phyloP scores from a whole-genome alignment of 2,113 vertebrate genomes.

The Elaphurus davidianus region DNA sequence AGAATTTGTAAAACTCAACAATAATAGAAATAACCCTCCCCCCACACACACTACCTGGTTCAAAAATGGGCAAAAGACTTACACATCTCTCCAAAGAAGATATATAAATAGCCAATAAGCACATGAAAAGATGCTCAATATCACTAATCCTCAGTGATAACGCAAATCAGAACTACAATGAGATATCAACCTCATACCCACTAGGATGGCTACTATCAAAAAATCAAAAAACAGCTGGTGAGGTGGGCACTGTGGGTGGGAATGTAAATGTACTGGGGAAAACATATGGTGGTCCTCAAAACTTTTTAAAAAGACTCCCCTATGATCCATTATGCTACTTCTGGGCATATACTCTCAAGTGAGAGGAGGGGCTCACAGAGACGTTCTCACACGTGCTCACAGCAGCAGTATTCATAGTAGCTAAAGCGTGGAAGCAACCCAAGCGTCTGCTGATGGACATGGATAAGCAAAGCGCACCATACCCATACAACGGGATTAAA shows the following conservation, averaged over 20 bases:
- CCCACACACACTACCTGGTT: not conserved
- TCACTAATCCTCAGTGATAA: not conserved
- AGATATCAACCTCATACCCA: not conserved
- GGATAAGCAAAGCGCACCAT: accelerated
- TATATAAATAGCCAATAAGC: not conserved
- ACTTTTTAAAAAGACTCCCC: not conserved
- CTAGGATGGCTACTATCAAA: not conserved
- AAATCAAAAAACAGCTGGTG: too few relatives aligned
- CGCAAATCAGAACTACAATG: not conserved
- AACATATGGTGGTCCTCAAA: not conserved
- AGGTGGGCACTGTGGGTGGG: not conserved
- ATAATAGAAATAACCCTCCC: not conserved
- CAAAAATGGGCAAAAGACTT: not conserved
- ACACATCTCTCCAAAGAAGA: not conserved
- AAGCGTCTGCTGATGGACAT: accelerated
- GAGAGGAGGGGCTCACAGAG: not conserved
- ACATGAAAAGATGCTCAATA: not conserved
- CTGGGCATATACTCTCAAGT: not conserved
- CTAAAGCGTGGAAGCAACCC: not conserved
- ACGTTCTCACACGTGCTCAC: not conserved
- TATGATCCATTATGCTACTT: not conserved
- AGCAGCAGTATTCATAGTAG: too few relatives aligned
- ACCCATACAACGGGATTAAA: accelerated
- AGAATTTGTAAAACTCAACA: not conserved
- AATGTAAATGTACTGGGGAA: not conserved